phyloP scores from a whole-genome alignment of 1,140 invertebrate genomes.

The Ceratosolen fusciceps region DNA sequence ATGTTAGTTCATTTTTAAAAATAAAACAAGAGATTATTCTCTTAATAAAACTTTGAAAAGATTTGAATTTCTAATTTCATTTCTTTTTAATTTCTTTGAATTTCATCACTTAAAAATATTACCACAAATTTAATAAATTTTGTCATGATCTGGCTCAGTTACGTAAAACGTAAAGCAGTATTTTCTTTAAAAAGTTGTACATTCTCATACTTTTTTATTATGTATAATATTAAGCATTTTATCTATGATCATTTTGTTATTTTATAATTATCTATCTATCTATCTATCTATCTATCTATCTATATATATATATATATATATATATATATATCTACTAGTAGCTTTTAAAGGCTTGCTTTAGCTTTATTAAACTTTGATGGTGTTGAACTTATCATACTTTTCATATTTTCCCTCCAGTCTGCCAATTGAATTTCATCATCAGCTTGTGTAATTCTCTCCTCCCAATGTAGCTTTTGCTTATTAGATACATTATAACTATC shows the following conservation, averaged over 20 bases:
- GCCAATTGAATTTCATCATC: slow-evolving; percentile 57
- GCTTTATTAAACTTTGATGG: slow-evolving; percentile 58
- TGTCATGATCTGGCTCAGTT: background rate
- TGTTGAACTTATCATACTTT: slow-evolving; percentile 65
- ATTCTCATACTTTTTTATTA: background rate
- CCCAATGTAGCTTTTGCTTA: slow-evolving; percentile 54
- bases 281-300: slow-evolving; percentile 17
- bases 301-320: slow-evolving; percentile 13
- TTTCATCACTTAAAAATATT: slow-evolving; percentile 11
- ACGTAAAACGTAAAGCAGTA: background rate
- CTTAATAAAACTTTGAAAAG: background rate
- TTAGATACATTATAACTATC: slow-evolving; percentile 55
- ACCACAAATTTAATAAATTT: background rate
- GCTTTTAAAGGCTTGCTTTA: background rate
- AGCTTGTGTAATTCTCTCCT: slow-evolving; percentile 51
- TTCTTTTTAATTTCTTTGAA: too few species aligned
- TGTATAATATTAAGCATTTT: background rate
- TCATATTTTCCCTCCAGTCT: slow-evolving; percentile 62
- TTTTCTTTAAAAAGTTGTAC: background rate
- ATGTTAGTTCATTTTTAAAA: background rate
- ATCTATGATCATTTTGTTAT: background rate
- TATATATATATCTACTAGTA: slow-evolving; percentile 19
- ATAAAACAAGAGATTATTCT: background rate
- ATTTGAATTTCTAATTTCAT: background rate
- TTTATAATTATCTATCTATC: slow-evolving; percentile 28